Percentiles rank a stretch among this genome's conserved stretches.
phyloP scores from a whole-genome alignment of 1,140 invertebrate genomes.

The Lysiphlebus fabarum region DNA sequence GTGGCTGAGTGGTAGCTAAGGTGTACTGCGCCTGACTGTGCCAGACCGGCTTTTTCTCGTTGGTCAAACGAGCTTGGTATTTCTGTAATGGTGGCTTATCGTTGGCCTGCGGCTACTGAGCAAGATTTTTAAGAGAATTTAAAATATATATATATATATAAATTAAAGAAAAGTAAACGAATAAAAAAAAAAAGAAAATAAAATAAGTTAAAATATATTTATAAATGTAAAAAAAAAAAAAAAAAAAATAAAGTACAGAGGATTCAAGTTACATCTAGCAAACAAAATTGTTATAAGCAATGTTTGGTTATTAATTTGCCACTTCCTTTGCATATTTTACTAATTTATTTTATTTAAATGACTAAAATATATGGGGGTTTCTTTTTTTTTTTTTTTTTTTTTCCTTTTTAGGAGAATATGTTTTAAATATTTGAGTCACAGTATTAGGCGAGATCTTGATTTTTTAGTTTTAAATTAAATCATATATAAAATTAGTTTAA shows the following conservation, averaged over 20 bases:
- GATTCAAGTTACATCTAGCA: slow-evolving; percentile 3
- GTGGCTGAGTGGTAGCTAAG: too few species aligned
- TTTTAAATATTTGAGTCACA: too few species aligned
- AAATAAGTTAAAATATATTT: background rate
- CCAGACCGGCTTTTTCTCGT: slow-evolving; percentile 6
- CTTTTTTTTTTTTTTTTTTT: too few species aligned
- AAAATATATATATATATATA: background rate
- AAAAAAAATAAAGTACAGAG: slow-evolving; percentile 11
- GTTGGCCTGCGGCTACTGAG: slow-evolving; percentile 31
- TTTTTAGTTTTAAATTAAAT: too few species aligned
- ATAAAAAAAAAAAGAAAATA: background rate
- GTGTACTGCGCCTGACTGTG: too few species aligned
- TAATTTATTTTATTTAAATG: slow-evolving; percentile 26
- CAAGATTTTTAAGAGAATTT: slow-evolving; percentile 23
- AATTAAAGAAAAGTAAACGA: background rate
- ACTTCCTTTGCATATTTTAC: slow-evolving; percentile 32
- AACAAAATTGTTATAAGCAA: background rate
- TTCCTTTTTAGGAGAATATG: too few species aligned
- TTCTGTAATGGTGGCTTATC: slow-evolving; percentile 43
- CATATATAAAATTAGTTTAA: too few species aligned
- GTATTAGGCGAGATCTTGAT: too few species aligned
- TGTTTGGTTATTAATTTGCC: slow-evolving; percentile 39
- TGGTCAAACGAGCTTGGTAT: slow-evolving; percentile 30
- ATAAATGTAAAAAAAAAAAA: background rate
- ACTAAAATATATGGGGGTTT: too few species aligned